phyloP scores from a whole-genome alignment of 2,113 vertebrate genomes.

The Pachycephala philippinensis region DNA sequence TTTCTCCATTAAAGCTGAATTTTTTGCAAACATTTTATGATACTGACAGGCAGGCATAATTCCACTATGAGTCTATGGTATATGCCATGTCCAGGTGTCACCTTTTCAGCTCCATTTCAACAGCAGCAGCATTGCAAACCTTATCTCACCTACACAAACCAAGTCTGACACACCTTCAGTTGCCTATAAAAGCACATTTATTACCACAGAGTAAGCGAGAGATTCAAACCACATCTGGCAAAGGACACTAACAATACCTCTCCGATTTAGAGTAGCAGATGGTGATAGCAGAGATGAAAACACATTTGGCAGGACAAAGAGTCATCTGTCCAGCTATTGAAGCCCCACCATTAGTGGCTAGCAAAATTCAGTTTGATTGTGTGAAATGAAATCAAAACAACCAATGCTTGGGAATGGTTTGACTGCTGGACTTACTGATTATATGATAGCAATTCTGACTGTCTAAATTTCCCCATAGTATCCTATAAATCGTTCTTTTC shows the following conservation, averaged over 20 bases:
- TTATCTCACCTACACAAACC: background rate
- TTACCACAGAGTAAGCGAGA: background rate
- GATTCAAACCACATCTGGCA: constrained; percentile 6
- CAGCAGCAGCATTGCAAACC: background rate
- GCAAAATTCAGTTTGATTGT: background rate
- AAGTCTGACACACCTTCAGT: background rate
- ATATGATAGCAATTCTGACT: background rate
- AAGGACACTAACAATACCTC: background rate
- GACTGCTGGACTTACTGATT: background rate
- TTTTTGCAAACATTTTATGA: background rate
- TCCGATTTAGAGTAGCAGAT: constrained; percentile 18
- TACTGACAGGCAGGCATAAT: background rate
- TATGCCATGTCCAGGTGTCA: background rate
- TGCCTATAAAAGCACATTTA: background rate
- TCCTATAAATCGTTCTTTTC: background rate
- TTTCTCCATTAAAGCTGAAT: background rate
- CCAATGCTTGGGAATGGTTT: background rate
- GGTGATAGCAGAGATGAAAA: constrained; percentile 6
- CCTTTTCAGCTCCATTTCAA: background rate
- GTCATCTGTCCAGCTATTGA: background rate
- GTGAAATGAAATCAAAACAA: background rate
- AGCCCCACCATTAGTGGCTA: background rate
- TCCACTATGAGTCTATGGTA: background rate
- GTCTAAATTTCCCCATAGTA: background rate
- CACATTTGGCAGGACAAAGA: background rate